Conservation (phyloP, 2,113 vertebrate genomes). For the Solenodon paradoxus region DNA sequence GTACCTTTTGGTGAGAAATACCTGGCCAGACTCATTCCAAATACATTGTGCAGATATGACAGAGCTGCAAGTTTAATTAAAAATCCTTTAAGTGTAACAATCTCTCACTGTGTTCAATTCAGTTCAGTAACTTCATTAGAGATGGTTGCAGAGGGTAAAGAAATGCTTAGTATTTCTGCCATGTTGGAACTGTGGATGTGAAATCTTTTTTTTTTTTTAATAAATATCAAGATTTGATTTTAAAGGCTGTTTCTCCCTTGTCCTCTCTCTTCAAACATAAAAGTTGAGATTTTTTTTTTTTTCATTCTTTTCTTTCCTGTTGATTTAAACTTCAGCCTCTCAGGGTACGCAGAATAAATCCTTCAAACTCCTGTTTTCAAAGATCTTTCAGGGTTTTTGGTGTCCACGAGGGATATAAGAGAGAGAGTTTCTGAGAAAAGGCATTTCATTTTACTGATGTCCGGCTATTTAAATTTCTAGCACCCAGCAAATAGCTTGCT, state of each 20-base stretch:
- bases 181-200: not conserved
- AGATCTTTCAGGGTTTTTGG: not conserved
- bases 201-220: not conserved
- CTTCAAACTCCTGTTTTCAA: not conserved
- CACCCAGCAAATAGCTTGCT: not conserved
- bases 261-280: slow-evolving; percentile 19
- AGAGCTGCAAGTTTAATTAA: not conserved
- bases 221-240: slow-evolving; percentile 3
- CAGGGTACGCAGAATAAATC: not conserved
- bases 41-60: not conserved
- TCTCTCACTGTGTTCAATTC: not conserved
- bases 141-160: not conserved
- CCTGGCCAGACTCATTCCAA: not conserved
- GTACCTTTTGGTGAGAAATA: not conserved
- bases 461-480: slow-evolving; percentile 3
- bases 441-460: not conserved
- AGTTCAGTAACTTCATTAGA: not conserved
- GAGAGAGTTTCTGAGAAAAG: not conserved
- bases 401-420: not conserved
- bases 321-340: slow-evolving; percentile 1
- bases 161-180: not conserved
- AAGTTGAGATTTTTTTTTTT: not conserved
- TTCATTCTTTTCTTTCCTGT: not conserved
- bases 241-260: not conserved
- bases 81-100: slow-evolving; percentile 3